Evolutionary conservation across 2,888 invertebrate genomes (phyloP), one percentile per base, ranked within the genome.

Genomic region (Halictus quadricinctus): DNA sequence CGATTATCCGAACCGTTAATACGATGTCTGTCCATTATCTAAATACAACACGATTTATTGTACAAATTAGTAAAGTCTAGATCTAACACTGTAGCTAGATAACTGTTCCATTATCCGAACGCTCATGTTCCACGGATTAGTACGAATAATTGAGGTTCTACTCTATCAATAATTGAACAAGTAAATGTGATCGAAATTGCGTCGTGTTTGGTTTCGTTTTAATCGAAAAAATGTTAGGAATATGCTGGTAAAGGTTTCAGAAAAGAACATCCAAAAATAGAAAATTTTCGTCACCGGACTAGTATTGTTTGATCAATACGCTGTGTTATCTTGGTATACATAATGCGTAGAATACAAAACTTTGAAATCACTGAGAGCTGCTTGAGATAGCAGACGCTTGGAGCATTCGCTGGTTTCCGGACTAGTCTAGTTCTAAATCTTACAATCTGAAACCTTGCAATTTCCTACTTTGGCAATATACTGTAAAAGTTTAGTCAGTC

Each of bases 401-500:
- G 15, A 29, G 29, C 29, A 8, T 29, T 64, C 64, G 18, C 64
- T 15, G 64, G 64, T 64, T 64, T 36, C 6, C 29, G 64, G 64
- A 29, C 36, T 29, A 29, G 64, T 64, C 15, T 29, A 64, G 64
- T 64, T 64, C 64, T 64, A 64, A 64, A 64, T 64, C 64, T 64
- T 64, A 29, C 25, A 29, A 64, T 36, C 64, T 64, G 64, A 64
- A 64, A 64, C 29, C 29, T 64, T 66, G 66, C 72, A 66, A 78
- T 81, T 73, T 78, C 66, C 72, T 64, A 64, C 29, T 64, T 64
- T 8, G 18, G 64, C 64, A 29, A 64, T 64, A 64, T 64, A 64
- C 29, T 36, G 64, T 64, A 64, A 64, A 64, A 64, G 29, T 64
- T 64, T 64, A 64, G 29, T 36, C 64, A 36, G 64, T 29, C 64